Evolutionary conservation across 1,140 invertebrate genomes (phyloP).

Genomic region (Halyomorpha halys): DNA sequence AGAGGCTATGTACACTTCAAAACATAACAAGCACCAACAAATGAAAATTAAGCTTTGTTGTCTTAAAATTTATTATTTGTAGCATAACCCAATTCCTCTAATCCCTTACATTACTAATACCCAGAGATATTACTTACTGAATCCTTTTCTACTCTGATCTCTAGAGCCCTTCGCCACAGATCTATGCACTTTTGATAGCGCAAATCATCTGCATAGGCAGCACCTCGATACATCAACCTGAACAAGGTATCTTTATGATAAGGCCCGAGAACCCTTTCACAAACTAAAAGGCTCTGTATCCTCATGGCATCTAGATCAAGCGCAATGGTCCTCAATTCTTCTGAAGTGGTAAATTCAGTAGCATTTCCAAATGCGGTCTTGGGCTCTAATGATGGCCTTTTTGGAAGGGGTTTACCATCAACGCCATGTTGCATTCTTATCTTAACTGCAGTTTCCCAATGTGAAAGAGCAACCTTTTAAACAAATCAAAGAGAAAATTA

Average conservation of each 20-base stretch:
- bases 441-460: constrained; percentile 31
- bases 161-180: constrained; percentile 68
- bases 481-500: constrained; percentile 25
- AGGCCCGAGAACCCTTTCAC: constrained; percentile 66
- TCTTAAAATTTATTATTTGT: too few relatives aligned
- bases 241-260: constrained; percentile 79
- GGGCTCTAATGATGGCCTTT: constrained; percentile 45
- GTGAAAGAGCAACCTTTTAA: constrained; percentile 30
- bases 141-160: constrained; percentile 67
- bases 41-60: too few relatives aligned
- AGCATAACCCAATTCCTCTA: too few relatives aligned
- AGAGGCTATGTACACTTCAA: too few relatives aligned
- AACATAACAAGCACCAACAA: too few relatives aligned
- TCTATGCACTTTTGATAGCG: constrained; percentile 76
- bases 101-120: too few relatives aligned
- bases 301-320: constrained; percentile 69
- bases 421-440: constrained; percentile 29
- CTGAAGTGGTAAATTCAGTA: constrained; percentile 56
- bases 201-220: constrained; percentile 74
- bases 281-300: constrained; percentile 71
- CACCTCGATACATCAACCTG: constrained; percentile 60
- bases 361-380: constrained; percentile 51
- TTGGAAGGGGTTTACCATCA: constrained; percentile 38
- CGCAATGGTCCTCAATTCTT: constrained; percentile 58
- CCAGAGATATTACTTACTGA: constrained; percentile 40